phyloP scores from a whole-genome alignment of 2,888 invertebrate genomes.

The Liposcelis brunnea region DNA sequence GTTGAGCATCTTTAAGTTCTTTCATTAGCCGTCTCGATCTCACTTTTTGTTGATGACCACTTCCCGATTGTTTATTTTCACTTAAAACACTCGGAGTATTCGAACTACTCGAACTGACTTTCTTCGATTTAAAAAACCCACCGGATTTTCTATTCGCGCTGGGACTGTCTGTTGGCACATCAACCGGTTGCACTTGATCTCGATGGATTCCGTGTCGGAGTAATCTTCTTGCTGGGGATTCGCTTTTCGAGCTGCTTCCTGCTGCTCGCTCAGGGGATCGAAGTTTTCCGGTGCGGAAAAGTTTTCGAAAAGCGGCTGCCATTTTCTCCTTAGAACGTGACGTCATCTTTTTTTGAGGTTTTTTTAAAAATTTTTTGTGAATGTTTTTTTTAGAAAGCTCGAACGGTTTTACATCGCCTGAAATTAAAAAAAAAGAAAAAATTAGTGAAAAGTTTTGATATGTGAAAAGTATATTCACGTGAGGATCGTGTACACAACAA shows the following conservation, averaged over 20 bases:
- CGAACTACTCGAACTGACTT: constrained; percentile 8
- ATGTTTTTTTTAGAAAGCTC: constrained; percentile 10
- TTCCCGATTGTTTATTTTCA: constrained; percentile 22
- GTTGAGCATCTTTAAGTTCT: constrained; percentile 64
- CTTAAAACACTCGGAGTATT: constrained; percentile 21
- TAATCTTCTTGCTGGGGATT: constrained; percentile 40
- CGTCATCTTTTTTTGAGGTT: constrained; percentile 43
- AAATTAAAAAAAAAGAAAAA: constrained; percentile 1
- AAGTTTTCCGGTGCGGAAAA: constrained; percentile 36
- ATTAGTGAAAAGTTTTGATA: not conserved
- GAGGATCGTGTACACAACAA: no score
- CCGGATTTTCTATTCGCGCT: constrained; percentile 21
- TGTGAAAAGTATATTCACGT: no score
- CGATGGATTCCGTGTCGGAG: constrained; percentile 19
- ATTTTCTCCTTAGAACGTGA: constrained; percentile 68
- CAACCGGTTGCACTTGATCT: constrained; percentile 25
- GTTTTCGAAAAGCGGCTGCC: constrained; percentile 58
- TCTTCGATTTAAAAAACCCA: constrained; percentile 13
- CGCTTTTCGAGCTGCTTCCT: constrained; percentile 23
- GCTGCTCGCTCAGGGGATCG: constrained; percentile 1
- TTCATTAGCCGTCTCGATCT: constrained; percentile 71
- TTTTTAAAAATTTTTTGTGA: no score
- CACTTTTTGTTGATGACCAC: constrained; percentile 36
- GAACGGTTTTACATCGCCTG: constrained; percentile 3
- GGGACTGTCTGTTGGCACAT: constrained; percentile 21